Evolutionary conservation across 2,113 vertebrate species (phyloP), one percentile per base, ranked within the genome.

Genomic region (Oplegnathus fasciatus): DNA sequence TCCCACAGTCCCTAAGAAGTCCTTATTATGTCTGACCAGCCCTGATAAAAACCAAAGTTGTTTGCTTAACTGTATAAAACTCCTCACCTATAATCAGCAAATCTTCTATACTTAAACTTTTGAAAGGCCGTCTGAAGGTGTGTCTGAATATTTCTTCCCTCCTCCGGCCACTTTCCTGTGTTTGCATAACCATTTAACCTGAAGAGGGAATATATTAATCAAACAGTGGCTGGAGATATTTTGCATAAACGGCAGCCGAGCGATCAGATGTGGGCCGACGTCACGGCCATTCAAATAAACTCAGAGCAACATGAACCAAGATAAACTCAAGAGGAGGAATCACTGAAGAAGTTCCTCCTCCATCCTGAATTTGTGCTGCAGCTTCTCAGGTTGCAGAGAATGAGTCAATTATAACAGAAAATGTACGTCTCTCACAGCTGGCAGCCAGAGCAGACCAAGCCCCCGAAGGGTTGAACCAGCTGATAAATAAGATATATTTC

Each of bases 101-200:
- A 22, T 46, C 40, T 14, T 74, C n/a, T 30, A 20, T 24, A 18
- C 15, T 32, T 15, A 30, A 55, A n/a, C 54, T 5, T 20, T 37
- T 4, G 46, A 3, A 24, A 52, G 46, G 42, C 15, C 10, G 20
- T 69, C 6, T 44, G 34, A 44, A 48, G 44, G 55, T 48, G 22
- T 34, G 46, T 72, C 30, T 55, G 66, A 42, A 18, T 17, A 2
- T 14, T 20, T 34, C 18, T 2, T 28, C 37, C 6, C 18, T 50
- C 30, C 60, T 78, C 50, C 1, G 34, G 40, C n/a, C 14, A 5
- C 17, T 17, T 32, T 32, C 24, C 58, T 28, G 52, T 14, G 9
- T 66, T 79, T 85, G 66, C 83, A 75, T 75, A 67, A 42, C 20
- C 32, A 52, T 17, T 46, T 11, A 34, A n/a, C 37, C 34, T 37